These are phyloP conservation scores for Hipparchia sbordonii DNA, from an alignment of 2,888 invertebrate genomes.

Conservation along the genomic window DNA sequence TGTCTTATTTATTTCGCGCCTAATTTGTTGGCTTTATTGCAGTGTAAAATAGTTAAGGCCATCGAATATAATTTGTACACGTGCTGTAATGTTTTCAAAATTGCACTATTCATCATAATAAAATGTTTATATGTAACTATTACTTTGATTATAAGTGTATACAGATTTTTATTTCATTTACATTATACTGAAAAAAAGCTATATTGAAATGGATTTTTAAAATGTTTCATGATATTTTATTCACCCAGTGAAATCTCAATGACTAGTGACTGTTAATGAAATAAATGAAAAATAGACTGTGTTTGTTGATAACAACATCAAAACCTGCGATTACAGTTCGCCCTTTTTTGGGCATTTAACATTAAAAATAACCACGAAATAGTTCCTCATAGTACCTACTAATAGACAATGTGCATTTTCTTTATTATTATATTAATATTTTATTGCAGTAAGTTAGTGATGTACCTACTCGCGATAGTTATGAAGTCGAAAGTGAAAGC, in stretches of 20 bases:
- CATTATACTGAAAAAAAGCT: conserved; percentile 36
- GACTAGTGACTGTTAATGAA: conserved; percentile 45
- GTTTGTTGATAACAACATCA: conserved; percentile 79
- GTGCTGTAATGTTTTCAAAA: conserved; percentile 42
- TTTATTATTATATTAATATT: conserved; percentile 68
- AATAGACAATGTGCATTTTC: conserved; percentile 81
- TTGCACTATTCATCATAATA: conserved; percentile 39
- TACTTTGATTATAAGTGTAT: conserved; percentile 36
- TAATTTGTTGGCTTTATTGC: conserved; percentile 1
- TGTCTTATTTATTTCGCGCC: conserved; percentile 36
- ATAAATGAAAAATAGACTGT: conserved; percentile 61
- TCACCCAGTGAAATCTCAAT: conserved; percentile 50
- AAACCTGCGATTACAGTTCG: conserved; percentile 61
- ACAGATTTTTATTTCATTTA: conserved; percentile 40
- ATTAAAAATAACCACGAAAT: conserved; percentile 74
- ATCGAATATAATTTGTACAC: conserved; percentile 44
- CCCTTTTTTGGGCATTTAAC: conserved; percentile 58
- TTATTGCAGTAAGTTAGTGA: conserved; percentile 77
- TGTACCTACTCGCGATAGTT: conserved; percentile 63
- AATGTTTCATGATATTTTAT: conserved; percentile 27
- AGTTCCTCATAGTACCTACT: conserved; percentile 83
- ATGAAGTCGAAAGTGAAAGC: conserved; percentile 43
- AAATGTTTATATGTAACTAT: conserved; percentile 40
- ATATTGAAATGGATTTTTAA: conserved; percentile 33
- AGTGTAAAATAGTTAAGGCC: conserved; percentile 5